Percentiles rank a stretch among this genome's conserved stretches.
Evolutionary conservation across 1,140 invertebrate species (phyloP).

Genomic region (Nasonia giraulti): DNA sequence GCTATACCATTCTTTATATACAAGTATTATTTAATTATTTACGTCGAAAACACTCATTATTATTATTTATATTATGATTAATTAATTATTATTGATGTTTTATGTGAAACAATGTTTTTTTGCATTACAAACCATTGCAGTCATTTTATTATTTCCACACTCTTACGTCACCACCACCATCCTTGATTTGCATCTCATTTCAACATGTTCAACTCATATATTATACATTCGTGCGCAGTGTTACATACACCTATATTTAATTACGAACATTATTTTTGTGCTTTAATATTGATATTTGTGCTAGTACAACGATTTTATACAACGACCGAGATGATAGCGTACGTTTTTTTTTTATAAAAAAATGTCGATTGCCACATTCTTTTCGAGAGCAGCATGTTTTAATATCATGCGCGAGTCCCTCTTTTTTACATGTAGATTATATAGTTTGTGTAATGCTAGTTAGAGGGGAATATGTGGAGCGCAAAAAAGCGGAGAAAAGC

Average conservation of each 20-base stretch:
- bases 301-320: slow-evolving; percentile 67
- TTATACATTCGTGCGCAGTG: slow-evolving; percentile 40
- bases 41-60: slow-evolving; percentile 28
- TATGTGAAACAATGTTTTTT: slow-evolving; percentile 38
- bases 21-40: slow-evolving; percentile 30
- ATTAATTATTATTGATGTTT: slow-evolving; percentile 36
- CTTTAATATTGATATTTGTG: slow-evolving; percentile 51
- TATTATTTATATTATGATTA: slow-evolving; percentile 42
- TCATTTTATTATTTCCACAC: slow-evolving; percentile 25
- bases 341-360: slow-evolving; percentile 23
- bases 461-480: background rate
- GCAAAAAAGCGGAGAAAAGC: background rate
- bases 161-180: slow-evolving; percentile 13
- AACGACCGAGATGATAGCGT: slow-evolving; percentile 58
- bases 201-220: background rate
- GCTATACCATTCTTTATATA: slow-evolving; percentile 1
- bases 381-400: slow-evolving; percentile 11
- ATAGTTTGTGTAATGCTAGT: slow-evolving; percentile 21
- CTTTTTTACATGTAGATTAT: slow-evolving; percentile 38
- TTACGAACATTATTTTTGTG: slow-evolving; percentile 41
- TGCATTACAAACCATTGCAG: slow-evolving; percentile 28
- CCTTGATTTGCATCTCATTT: slow-evolving; percentile 27
- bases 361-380: slow-evolving; percentile 15
- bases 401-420: slow-evolving; percentile 41
- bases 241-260: slow-evolving; percentile 26